These are phyloP conservation scores for Nannobrachium achirus DNA, from an alignment of 2,113 vertebrate species.

Conservation along the genomic window DNA sequence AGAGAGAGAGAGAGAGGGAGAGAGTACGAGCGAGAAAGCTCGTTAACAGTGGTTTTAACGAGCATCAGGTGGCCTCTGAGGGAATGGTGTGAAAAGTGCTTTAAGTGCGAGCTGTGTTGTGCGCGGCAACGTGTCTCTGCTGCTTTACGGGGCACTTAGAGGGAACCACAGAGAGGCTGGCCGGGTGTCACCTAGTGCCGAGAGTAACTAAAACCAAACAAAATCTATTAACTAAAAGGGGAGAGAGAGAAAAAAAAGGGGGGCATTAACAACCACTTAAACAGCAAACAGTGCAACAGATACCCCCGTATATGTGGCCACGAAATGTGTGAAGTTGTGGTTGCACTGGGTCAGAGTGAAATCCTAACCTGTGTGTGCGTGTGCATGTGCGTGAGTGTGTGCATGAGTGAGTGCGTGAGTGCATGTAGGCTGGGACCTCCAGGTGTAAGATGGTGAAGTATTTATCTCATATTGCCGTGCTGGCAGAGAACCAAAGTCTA, in stretches of 20 bases:
- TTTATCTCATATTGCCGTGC: slow-evolving; percentile 72
- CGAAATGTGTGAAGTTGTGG: background rate
- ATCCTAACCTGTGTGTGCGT: slow-evolving; percentile 9
- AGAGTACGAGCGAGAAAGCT: slow-evolving; percentile 12
- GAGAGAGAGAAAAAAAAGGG: too few species aligned
- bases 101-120: slow-evolving; percentile 22
- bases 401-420: slow-evolving; percentile 25
- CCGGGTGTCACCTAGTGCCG: background rate
- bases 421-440: slow-evolving; percentile 54
- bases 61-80: slow-evolving; percentile 33
- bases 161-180: background rate
- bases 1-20: slow-evolving; percentile 22
- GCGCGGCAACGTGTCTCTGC: slow-evolving; percentile 31
- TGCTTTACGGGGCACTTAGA: slow-evolving; percentile 18
- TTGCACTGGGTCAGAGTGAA: slow-evolving; percentile 1
- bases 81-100: slow-evolving; percentile 39
- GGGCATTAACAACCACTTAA: background rate
- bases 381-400: slow-evolving; percentile 11
- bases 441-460: slow-evolving; percentile 70
- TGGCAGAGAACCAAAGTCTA: slow-evolving; percentile 67
- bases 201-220: background rate
- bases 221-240: background rate
- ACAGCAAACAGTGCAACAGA: background rate
- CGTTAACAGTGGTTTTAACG: slow-evolving; percentile 41
- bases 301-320: background rate